phyloP scores from a whole-genome alignment of 1,140 invertebrate genomes.

The Chymomyza costata region DNA sequence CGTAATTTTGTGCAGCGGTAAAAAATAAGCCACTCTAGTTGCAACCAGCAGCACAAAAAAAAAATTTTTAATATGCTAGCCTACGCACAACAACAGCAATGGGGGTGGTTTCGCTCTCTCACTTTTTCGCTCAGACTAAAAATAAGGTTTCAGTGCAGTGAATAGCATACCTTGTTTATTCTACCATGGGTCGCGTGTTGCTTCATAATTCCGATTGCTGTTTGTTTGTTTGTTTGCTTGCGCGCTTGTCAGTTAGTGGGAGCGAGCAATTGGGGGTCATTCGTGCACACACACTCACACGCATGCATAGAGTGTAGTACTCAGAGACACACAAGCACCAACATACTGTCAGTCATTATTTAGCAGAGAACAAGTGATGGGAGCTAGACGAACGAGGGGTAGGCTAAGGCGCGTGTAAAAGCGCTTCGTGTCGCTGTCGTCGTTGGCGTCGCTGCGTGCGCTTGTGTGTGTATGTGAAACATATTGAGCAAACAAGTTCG shows the following conservation, averaged over 20 bases:
- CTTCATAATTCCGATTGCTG: constrained; percentile 42
- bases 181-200: constrained; percentile 34
- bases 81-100: too few relatives aligned
- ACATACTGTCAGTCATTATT: constrained; percentile 71
- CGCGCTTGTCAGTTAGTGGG: constrained; percentile 20
- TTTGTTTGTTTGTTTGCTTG: constrained; percentile 59
- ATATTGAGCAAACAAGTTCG: constrained; percentile 73
- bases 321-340: constrained; percentile 35
- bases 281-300: constrained; percentile 13
- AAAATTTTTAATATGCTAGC: too few relatives aligned
- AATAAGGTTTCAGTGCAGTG: too few relatives aligned
- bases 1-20: too few relatives aligned
- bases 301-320: constrained; percentile 2
- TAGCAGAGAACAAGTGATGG: constrained; percentile 49
- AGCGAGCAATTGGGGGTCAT: constrained; percentile 66
- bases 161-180: too few relatives aligned
- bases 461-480: constrained; percentile 56
- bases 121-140: too few relatives aligned
- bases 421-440: constrained; percentile 47
- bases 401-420: constrained; percentile 30
- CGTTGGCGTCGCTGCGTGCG: constrained; percentile 28
- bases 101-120: too few relatives aligned
- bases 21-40: too few relatives aligned
- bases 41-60: too few relatives aligned
- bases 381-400: neutral